phyloP scores from a whole-genome alignment of 2,888 invertebrate species.

The Petrolisthes cinctipes region DNA sequence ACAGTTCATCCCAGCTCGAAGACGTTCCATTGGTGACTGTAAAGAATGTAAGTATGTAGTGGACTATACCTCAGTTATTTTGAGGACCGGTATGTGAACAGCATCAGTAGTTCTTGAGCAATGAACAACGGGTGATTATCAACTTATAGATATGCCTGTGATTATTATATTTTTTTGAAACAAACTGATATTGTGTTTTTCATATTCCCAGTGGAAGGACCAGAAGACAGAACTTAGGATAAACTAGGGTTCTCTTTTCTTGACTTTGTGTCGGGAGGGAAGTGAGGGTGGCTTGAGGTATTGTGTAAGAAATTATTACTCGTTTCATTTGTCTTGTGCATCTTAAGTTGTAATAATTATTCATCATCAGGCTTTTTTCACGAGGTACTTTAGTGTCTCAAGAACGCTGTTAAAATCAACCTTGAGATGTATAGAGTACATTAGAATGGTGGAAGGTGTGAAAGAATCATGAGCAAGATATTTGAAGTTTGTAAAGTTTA shows the following conservation, averaged over 20 bases:
- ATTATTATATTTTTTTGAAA: not conserved
- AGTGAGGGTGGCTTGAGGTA: slow-evolving; percentile 7
- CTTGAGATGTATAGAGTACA: not conserved
- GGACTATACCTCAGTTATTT: too few relatives aligned
- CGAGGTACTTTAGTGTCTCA: not conserved
- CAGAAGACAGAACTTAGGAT: not conserved
- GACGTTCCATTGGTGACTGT: too few relatives aligned
- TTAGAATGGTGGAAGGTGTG: not conserved
- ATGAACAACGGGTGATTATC: too few relatives aligned
- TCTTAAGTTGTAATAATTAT: slow-evolving; percentile 8
- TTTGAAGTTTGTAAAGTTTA: not conserved
- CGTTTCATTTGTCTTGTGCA: slow-evolving; percentile 6
- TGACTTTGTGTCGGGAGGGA: slow-evolving; percentile 1
- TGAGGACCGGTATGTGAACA: too few relatives aligned
- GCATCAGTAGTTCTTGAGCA: too few relatives aligned
- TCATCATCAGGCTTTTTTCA: not conserved
- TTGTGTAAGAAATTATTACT: not conserved
- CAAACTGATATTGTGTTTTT: not conserved
- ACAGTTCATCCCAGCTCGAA: too few relatives aligned
- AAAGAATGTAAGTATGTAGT: too few relatives aligned
- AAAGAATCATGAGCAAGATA: not conserved
- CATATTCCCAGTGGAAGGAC: not conserved
- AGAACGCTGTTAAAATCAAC: not conserved
- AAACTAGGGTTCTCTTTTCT: not conserved
- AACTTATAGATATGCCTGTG: slow-evolving; percentile 4